Conservation (phyloP, 2,797 vertebrate species). For the Coendou prehensilis region DNA sequence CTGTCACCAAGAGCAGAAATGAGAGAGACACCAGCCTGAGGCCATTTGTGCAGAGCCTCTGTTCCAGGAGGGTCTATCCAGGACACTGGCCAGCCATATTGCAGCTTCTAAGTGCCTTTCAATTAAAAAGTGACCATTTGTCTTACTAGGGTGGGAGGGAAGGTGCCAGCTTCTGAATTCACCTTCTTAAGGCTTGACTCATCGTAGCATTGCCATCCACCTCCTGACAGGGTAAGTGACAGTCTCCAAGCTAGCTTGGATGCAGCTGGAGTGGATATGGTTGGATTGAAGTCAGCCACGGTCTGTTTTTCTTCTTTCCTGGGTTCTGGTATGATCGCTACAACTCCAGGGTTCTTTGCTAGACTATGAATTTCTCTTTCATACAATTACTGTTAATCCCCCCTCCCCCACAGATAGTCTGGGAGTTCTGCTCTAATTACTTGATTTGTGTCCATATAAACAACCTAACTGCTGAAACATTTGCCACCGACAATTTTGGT, state of each 20-base stretch:
- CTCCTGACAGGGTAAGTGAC: neutral
- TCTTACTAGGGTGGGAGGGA: slow-evolving; percentile 22
- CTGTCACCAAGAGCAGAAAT: slow-evolving; percentile 44
- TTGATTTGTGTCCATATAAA: slow-evolving; percentile 75
- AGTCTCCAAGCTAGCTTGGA: neutral
- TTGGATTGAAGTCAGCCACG: neutral
- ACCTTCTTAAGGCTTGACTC: neutral
- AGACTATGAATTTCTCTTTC: slow-evolving; percentile 71
- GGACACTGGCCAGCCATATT: neutral
- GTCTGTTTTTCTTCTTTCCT: neutral
- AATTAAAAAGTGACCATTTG: slow-evolving; percentile 39
- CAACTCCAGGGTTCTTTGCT: neutral
- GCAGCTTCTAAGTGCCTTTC: slow-evolving; percentile 42
- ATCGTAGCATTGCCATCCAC: neutral
- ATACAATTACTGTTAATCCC: slow-evolving; percentile 58
- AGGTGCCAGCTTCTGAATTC: slow-evolving; percentile 56
- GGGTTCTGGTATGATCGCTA: neutral
- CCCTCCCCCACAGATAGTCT: slow-evolving; percentile 9
- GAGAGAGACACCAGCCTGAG: slow-evolving; percentile 23
- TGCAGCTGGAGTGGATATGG: neutral
- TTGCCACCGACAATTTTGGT: slow-evolving; percentile 65
- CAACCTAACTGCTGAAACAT: slow-evolving; percentile 65
- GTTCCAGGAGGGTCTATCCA: neutral
- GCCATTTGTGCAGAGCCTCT: neutral
- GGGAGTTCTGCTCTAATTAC: slow-evolving; percentile 68